Percentiles rank a stretch among this genome's conserved stretches.
These are phyloP conservation scores for Colius striatus DNA, from an alignment of 2,113 vertebrate genomes.

Conservation along the genomic window DNA sequence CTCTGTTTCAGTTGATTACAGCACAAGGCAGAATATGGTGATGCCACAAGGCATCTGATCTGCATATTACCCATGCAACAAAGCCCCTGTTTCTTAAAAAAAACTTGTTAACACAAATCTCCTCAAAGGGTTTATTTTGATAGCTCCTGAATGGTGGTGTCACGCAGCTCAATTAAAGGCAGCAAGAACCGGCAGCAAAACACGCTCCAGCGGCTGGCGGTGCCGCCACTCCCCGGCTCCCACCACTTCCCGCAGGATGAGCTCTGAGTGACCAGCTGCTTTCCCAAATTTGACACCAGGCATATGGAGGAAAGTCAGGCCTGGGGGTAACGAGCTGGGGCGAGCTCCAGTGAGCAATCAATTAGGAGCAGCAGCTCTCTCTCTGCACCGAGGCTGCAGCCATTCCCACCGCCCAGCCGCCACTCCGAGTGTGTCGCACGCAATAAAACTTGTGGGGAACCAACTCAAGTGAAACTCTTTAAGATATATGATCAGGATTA, in stretches of 20 bases:
- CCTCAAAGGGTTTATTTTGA: conserved; percentile 75
- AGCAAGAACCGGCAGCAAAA: conserved; percentile 67
- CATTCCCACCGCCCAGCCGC: conserved; percentile 64
- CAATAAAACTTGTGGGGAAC: conserved; percentile 75
- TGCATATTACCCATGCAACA: not conserved
- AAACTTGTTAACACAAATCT: conserved; percentile 63
- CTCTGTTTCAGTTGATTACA: not conserved
- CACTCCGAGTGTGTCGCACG: conserved; percentile 23
- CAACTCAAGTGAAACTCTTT: conserved; percentile 67
- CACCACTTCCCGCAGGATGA: conserved; percentile 63
- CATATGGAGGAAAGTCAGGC: conserved; percentile 76
- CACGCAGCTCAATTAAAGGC: conserved; percentile 71
- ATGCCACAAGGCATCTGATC: not conserved
- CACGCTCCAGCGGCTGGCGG: not conserved
- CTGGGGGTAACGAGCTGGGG: conserved; percentile 70
- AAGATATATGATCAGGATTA: conserved; percentile 63
- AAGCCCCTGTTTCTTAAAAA: conserved; percentile 50
- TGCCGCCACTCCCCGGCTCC: conserved; percentile 15
- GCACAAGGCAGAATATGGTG: accelerated
- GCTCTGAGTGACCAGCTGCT: conserved; percentile 79
- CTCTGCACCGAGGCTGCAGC: conserved; percentile 36
- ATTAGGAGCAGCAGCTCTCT: conserved; percentile 74
- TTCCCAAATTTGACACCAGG: conserved; percentile 78
- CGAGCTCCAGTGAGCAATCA: conserved; percentile 77
- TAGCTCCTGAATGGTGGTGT: conserved; percentile 67